phyloP scores from a whole-genome alignment of 2,888 invertebrate species.

The Bhutanitis thaidina region DNA sequence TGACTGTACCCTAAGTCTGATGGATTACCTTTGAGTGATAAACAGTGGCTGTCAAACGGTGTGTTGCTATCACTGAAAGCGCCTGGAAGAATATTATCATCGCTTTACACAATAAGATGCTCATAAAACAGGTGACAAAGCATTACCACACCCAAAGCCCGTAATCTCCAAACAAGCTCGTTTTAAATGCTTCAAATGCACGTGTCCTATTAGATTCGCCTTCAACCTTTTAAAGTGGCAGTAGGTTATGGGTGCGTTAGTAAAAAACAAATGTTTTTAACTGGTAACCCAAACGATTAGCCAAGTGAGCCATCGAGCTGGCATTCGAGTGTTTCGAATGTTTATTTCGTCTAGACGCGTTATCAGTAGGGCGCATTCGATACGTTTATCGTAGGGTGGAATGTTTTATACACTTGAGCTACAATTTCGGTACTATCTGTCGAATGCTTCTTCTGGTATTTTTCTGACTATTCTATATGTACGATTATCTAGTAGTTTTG shows the following conservation, averaged over 20 bases:
- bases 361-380: slow-evolving; percentile 63
- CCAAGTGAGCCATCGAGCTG: slow-evolving; percentile 75
- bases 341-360: slow-evolving; percentile 75
- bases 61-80: neutral
- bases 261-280: slow-evolving; percentile 50
- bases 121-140: slow-evolving; percentile 27
- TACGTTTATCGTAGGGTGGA: slow-evolving; percentile 59
- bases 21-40: too few species aligned
- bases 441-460: slow-evolving; percentile 13
- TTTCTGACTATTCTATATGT: neutral
- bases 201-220: slow-evolving; percentile 66
- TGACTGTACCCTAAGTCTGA: too few species aligned
- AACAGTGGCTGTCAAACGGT: too few species aligned
- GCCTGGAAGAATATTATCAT: slow-evolving; percentile 6
- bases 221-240: slow-evolving; percentile 64
- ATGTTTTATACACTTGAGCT: slow-evolving; percentile 70
- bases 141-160: slow-evolving; percentile 42
- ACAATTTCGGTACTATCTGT: slow-evolving; percentile 18
- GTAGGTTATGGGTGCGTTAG: slow-evolving; percentile 55
- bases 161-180: slow-evolving; percentile 52
- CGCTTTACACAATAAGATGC: slow-evolving; percentile 15
- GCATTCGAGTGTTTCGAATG: slow-evolving; percentile 72
- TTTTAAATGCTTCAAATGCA: slow-evolving; percentile 54
- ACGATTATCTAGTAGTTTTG: slow-evolving; percentile 1
- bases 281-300: slow-evolving; percentile 63